A percentile compares a stretch with the other conserved stretches of the same genome.
Evolutionary conservation across 2,888 invertebrate species (phyloP).

Genomic region (Nezara viridula): DNA sequence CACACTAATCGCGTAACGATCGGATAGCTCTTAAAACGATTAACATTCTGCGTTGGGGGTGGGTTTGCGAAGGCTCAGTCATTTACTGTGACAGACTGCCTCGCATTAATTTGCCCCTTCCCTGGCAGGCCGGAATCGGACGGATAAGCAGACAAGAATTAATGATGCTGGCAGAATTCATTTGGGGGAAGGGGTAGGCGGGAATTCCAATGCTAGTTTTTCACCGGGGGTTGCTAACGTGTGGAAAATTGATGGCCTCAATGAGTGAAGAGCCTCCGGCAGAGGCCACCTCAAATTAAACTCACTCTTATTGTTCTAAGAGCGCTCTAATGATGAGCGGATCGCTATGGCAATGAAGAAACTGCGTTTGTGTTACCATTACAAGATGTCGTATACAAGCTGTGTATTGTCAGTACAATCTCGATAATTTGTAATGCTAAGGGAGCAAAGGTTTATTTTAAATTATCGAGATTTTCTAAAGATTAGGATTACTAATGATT

Average conservation of each 20-base stretch:
- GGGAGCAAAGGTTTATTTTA: too few relatives aligned
- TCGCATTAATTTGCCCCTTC: slow-evolving; percentile 63
- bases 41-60: slow-evolving; percentile 19
- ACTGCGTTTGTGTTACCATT: background rate
- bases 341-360: background rate
- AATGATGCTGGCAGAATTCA: slow-evolving; percentile 64
- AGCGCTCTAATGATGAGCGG: background rate
- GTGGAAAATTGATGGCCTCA: slow-evolving; percentile 55
- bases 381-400: background rate
- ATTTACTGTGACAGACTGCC: slow-evolving; percentile 64
- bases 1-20: slow-evolving; percentile 6
- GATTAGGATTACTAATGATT: too few relatives aligned
- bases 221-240: slow-evolving; percentile 56
- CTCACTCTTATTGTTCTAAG: slow-evolving; percentile 55
- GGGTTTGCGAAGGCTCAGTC: slow-evolving; percentile 49
- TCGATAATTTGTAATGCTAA: too few relatives aligned
- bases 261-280: slow-evolving; percentile 42
- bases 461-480: too few relatives aligned
- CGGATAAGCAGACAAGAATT: slow-evolving; percentile 64
- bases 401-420: too few relatives aligned
- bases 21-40: slow-evolving; percentile 11
- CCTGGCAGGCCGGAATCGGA: slow-evolving; percentile 45
- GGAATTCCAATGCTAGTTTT: slow-evolving; percentile 57
- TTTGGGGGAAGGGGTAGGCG: slow-evolving; percentile 60
- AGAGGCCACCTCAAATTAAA: slow-evolving; percentile 53